phyloP scores from a whole-genome alignment of 2,888 invertebrate species.

The Phyllotreta cruciferae region DNA sequence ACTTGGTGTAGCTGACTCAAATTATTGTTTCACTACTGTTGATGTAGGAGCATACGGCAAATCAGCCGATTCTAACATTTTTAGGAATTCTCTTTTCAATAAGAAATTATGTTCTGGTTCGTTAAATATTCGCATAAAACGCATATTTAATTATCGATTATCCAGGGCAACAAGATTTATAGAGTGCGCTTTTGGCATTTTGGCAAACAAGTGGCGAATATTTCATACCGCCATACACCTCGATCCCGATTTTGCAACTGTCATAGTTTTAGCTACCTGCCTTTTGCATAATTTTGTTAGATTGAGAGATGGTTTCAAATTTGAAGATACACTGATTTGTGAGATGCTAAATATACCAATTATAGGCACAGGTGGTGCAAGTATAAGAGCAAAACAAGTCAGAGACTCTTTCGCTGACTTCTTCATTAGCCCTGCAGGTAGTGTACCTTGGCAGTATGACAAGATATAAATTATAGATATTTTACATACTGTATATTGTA shows the following conservation, averaged over 20 bases:
- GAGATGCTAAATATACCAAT: neutral
- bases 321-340: neutral
- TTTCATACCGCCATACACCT: neutral
- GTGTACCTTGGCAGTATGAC: neutral
- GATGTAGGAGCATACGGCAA: constrained; percentile 19
- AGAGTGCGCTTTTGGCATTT: constrained; percentile 41
- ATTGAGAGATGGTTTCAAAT: neutral
- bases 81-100: too few relatives aligned
- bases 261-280: neutral
- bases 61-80: constrained; percentile 20
- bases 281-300: neutral
- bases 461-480: neutral
- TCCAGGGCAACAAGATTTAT: constrained; percentile 43
- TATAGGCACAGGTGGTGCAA: neutral
- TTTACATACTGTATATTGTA: too few relatives aligned
- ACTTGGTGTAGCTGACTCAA: constrained; percentile 24
- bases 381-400: neutral
- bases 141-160: constrained; percentile 33
- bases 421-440: neutral
- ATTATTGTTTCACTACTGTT: constrained; percentile 20
- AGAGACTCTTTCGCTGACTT: neutral
- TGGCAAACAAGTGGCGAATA: constrained; percentile 43
- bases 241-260: neutral
- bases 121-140: constrained; percentile 21
- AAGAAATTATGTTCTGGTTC: too few relatives aligned